Base-by-base conservation (phyloP, 2,888 invertebrate genomes). In the Sinopyrophorus schimmeli region DNA sequence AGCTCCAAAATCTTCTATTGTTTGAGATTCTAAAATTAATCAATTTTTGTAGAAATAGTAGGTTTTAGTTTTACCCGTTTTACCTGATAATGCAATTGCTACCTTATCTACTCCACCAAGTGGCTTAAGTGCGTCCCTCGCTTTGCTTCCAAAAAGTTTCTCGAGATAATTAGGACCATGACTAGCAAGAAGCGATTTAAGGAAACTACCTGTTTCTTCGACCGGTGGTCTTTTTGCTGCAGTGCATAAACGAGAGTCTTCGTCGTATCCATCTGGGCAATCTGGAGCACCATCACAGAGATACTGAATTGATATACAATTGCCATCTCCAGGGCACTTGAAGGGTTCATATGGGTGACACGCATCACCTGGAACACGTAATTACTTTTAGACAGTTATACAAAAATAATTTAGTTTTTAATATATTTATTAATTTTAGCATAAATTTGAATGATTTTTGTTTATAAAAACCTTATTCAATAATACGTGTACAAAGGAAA, bases 331-430 rank as follows among this genome's bases (percentile, higher is more conserved):
- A 0, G 95, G 96, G 71, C 96, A 96, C 72, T 92, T 92, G 79
- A 96, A 96, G 21, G 95, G 96, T 75, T 94, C 93, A 76, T 95
- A 95, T 1, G 95, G 92, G 71, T 92, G 94, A 68, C 95, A 95
- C 63, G 85, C 81, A 54, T 80, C 80, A 43, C 81, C 86, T 85
- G 70, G 37, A 73, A 73, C 35, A 3, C 39, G 37, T 24, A n/a
- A n/a, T n/a, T n/a, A n/a, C n/a, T n/a, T 10, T 16, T 14, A 17
- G 32, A 15, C 27, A n/a, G n/a, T n/a, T n/a, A n/a, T n/a, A n/a
- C n/a, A n/a, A n/a, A n/a, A n/a, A n/a, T n/a, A n/a, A n/a, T n/a
- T n/a, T n/a, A n/a, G n/a, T n/a, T n/a, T n/a, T n/a, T n/a, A n/a
- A n/a, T n/a, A n/a, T n/a, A n/a, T n/a, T n/a, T n/a, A n/a, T n/a